Percentiles rank a stretch among this genome's conserved stretches.
phyloP scores from a whole-genome alignment of 2,797 vertebrate genomes.

The Anguilla anguilla region DNA sequence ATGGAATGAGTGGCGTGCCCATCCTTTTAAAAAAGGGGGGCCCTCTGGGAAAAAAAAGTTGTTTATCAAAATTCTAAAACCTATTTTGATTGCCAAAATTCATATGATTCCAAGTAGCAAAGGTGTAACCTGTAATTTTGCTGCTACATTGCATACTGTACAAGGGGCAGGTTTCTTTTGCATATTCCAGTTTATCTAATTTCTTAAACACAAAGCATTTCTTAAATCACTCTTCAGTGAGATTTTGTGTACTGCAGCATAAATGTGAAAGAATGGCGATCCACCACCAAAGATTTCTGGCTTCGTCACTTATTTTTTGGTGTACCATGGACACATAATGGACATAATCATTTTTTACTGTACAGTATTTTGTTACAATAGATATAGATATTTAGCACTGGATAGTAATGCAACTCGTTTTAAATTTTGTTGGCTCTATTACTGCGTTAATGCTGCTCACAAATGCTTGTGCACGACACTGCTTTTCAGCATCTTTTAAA shows the following conservation, averaged over 20 bases:
- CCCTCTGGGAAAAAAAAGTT: slow-evolving; percentile 17
- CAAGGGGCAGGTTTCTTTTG: neutral
- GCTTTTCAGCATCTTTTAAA: neutral
- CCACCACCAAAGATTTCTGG: neutral
- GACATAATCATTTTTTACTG: neutral
- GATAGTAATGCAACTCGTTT: neutral
- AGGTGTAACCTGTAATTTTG: neutral
- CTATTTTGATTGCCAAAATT: slow-evolving; percentile 32
- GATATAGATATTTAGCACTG: neutral
- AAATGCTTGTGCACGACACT: neutral
- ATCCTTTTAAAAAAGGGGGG: neutral
- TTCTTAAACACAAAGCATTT: neutral
- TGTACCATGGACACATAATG: neutral
- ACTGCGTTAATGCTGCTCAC: neutral
- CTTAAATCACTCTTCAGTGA: neutral
- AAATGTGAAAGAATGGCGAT: neutral
- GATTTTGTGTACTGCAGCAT: neutral
- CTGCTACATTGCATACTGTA: neutral
- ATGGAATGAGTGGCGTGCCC: slow-evolving; percentile 46
- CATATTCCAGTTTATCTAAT: neutral
- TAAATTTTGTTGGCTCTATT: neutral
- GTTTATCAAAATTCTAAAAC: slow-evolving; percentile 40
- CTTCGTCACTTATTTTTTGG: no score
- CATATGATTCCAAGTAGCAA: slow-evolving; percentile 22
- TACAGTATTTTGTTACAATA: neutral